These are phyloP conservation scores for Regulus satrapa DNA, from an alignment of 2,113 vertebrate species.

Conservation along the genomic window DNA sequence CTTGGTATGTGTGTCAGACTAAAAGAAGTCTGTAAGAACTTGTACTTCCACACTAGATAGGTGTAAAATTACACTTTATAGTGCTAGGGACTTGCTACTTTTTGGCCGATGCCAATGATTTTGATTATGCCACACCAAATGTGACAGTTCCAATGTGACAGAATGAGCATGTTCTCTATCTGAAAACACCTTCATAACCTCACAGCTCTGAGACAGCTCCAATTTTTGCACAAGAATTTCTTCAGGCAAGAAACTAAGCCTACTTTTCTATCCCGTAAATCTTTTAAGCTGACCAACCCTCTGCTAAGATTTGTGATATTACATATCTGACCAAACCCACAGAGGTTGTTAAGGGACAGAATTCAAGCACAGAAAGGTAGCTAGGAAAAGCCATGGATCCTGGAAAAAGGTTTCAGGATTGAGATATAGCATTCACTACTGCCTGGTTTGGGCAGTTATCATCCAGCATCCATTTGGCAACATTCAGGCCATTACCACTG, in stretches of 20 bases:
- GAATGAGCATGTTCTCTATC: not conserved
- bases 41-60: not conserved
- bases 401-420: not conserved
- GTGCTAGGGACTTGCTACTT: not conserved
- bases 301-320: not conserved
- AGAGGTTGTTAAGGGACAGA: not conserved
- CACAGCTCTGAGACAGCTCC: not conserved
- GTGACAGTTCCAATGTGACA: not conserved
- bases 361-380: not conserved
- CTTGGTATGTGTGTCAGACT: not conserved
- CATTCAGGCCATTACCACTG: not conserved
- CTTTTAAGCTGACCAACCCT: not conserved
- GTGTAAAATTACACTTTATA: not conserved
- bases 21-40: not conserved
- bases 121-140: not conserved
- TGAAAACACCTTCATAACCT: not conserved
- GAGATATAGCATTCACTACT: not conserved
- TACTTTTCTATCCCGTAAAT: not conserved
- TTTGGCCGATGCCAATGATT: not conserved
- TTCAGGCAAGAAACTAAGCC: not conserved
- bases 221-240: not conserved
- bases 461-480: not conserved
- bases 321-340: not conserved
- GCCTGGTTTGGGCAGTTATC: not conserved
- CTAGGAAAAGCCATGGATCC: not conserved